These are phyloP conservation scores for Automeris io DNA, from an alignment of 2,888 invertebrate genomes.

Conservation along the genomic window DNA sequence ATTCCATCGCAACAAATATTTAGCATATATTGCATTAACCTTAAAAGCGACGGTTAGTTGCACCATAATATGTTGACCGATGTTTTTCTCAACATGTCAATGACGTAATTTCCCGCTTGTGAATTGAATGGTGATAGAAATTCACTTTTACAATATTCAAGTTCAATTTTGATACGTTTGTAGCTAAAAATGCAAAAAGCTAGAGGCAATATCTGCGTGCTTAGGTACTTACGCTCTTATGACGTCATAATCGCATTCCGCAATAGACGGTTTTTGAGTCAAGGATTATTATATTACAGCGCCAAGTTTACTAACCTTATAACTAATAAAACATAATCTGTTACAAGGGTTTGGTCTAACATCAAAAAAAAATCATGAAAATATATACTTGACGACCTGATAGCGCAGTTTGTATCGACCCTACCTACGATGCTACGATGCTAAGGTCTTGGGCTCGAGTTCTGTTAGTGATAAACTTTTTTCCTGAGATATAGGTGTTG, in stretches of 20 bases:
- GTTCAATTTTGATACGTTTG: conserved; percentile 1
- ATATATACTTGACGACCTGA: no score
- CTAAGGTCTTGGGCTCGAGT: no score
- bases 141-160: conserved; percentile 6
- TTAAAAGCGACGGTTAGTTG: conserved; percentile 3
- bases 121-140: conserved; percentile 8
- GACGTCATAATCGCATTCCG: not conserved
- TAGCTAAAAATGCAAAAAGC: not conserved
- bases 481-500: no score
- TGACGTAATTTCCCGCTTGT: conserved; percentile 8
- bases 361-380: no score
- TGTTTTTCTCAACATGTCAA: conserved; percentile 7
- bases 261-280: not conserved
- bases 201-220: not conserved
- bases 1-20: conserved; percentile 7
- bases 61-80: conserved; percentile 5
- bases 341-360: no score
- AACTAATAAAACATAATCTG: no score
- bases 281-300: not conserved
- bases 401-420: no score
- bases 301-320: no score
- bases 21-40: conserved; percentile 7
- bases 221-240: not conserved
- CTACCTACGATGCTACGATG: no score
- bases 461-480: no score